Base-by-base conservation (phyloP, 1,140 invertebrate genomes). In the Drosophila simulans region DNA sequence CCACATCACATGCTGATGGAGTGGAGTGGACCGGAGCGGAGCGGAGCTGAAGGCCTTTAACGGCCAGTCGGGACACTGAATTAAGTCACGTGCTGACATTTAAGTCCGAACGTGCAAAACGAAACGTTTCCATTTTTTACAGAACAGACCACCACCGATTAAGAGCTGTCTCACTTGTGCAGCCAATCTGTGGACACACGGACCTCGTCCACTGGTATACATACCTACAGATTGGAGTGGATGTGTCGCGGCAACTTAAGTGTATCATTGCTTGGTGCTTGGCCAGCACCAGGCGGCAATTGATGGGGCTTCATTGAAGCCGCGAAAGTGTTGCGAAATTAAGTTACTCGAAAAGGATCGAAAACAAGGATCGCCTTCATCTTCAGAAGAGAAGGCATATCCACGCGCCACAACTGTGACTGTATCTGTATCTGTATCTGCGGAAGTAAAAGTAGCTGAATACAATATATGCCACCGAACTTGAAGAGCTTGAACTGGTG, bases 11-110 rank as follows among this genome's bases (percentile, higher is more conserved):
- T 0, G 8, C 31, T 17, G 37, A 48, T 48, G 42, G 39, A 40
- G 72, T 48, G 46, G 57, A 22, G 20, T 22, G 20, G 20, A 22
- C 20, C 20, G 20, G 20, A 22, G 2, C 20, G 42, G 39, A 40
- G 72, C 42, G 46, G 52, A 27, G 27, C 25, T 48, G 13, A 27
- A 27, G 46, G 46, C 46, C 46, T 46, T 46, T n/a, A 11, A n/a
- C 22, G 7, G 53, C 17, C 60, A 51, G 10, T 13, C 8, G 17
- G 35, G 27, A 12, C 60, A 20, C 56, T 60, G 75, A 68, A 78
- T 81, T 64, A 63, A 76, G 82, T 88, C 83, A 88, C 83, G 83
- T 88, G 81, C 83, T 80, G 83, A 66, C 82, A 85, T 88, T 88
- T 88, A 88, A 85, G 81, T 85, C 82, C 71, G 72, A 84, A 88